These are phyloP conservation scores for Dasypus novemcinctus DNA, from an alignment of 2,113 vertebrate species.

Conservation along the genomic window DNA sequence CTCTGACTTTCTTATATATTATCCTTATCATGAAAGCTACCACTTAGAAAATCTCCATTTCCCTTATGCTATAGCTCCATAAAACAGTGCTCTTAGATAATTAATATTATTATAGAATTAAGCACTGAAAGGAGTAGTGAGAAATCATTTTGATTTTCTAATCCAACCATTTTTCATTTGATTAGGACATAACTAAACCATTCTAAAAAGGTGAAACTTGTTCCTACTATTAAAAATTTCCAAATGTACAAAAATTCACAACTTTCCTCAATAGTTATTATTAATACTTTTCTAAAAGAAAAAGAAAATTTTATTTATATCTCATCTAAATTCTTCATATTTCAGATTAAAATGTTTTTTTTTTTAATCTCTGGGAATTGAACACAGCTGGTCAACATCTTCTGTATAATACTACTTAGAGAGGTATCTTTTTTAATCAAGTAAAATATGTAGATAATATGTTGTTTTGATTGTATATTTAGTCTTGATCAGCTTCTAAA, in stretches of 20 bases:
- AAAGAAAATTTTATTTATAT: constrained; percentile 56
- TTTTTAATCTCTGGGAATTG: background rate
- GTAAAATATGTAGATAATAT: constrained; percentile 85
- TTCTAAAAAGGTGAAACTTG: constrained; percentile 19
- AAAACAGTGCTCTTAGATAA: constrained; percentile 67
- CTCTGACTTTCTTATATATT: background rate
- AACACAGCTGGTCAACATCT: constrained; percentile 62
- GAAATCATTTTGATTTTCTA: constrained; percentile 34
- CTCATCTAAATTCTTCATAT: constrained; percentile 51
- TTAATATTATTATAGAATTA: constrained; percentile 28
- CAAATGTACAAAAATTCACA: background rate
- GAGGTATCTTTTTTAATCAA: constrained; percentile 78
- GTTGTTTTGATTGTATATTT: constrained; percentile 85
- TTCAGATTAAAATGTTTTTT: background rate
- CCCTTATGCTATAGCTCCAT: constrained; percentile 54
- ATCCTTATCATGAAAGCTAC: constrained; percentile 54
- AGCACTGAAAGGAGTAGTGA: constrained; percentile 20
- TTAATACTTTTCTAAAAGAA: constrained; percentile 55
- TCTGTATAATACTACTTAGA: constrained; percentile 51
- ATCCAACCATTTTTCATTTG: background rate
- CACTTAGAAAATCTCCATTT: constrained; percentile 60
- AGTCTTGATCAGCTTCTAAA: constrained; percentile 81
- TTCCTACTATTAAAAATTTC: background rate
- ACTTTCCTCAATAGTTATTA: background rate
- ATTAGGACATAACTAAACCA: background rate